phyloP scores from a whole-genome alignment of 2,888 invertebrate species.

The Zeuzera pyrina region DNA sequence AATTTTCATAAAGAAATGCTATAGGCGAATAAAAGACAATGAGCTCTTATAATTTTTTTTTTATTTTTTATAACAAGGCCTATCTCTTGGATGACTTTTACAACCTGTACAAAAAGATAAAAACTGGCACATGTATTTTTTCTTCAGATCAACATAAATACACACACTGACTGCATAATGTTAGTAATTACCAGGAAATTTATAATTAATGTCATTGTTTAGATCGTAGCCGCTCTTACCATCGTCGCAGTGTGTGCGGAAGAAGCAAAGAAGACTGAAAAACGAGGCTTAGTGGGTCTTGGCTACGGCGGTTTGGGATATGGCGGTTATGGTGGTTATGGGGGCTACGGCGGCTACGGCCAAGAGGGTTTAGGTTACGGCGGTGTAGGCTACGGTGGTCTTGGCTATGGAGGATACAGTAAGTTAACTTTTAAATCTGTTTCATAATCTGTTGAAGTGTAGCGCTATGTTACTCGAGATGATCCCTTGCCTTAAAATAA shows the following conservation, averaged over 20 bases:
- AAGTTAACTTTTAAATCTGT: background rate
- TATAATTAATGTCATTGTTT: slow-evolving; percentile 5
- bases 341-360: slow-evolving; percentile 18
- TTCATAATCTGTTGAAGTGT: background rate
- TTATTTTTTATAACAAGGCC: no score
- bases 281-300: slow-evolving; percentile 56
- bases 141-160: no score
- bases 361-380: slow-evolving; percentile 16
- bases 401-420: slow-evolving; percentile 4
- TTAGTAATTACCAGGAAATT: background rate
- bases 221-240: slow-evolving; percentile 51
- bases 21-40: no score
- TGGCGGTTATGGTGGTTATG: slow-evolving; percentile 16
- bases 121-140: no score
- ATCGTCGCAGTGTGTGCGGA: slow-evolving; percentile 54
- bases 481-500: no score
- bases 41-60: no score
- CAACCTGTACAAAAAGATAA: no score
- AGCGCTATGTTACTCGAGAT: no score
- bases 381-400: slow-evolving; percentile 5
- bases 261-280: slow-evolving; percentile 62
- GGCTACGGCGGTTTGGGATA: slow-evolving; percentile 36
- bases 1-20: no score
- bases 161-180: no score
- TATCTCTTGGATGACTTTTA: no score